phyloP scores from a whole-genome alignment of 2,797 vertebrate genomes.

The Acridotheres tristis region DNA sequence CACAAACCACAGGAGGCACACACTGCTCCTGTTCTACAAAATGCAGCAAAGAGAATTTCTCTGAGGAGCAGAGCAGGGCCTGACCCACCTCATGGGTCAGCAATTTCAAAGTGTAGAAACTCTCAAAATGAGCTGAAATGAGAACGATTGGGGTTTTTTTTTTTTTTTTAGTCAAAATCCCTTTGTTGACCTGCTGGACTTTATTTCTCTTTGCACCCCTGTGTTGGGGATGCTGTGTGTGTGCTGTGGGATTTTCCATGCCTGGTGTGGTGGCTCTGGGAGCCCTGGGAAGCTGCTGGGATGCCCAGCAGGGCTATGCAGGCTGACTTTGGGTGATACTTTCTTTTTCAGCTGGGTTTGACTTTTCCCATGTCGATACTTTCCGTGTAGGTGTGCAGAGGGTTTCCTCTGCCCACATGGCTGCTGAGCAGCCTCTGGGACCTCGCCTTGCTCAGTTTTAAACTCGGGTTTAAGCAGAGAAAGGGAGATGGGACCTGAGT shows the following conservation, averaged over 20 bases:
- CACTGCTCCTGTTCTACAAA: neutral
- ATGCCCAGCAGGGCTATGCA: neutral
- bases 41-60: neutral
- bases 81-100: accelerated
- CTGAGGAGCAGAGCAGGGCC: neutral
- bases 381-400: constrained; percentile 34
- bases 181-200: accelerated
- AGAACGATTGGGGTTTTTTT: accelerated
- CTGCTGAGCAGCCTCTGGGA: neutral
- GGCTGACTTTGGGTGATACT: neutral
- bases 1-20: neutral
- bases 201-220: neutral
- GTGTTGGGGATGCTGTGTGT: neutral
- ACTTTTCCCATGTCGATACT: neutral
- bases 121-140: neutral
- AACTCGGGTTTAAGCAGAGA: neutral
- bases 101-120: accelerated
- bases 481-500: neutral
- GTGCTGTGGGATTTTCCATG: accelerated
- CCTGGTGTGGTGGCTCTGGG: accelerated
- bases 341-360: neutral
- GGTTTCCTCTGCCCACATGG: constrained; percentile 2
- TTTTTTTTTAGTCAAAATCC: neutral
- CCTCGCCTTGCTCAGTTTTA: neutral
- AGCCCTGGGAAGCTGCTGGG: neutral